Percentiles rank a stretch among this genome's conserved stretches.
These are phyloP conservation scores for Ophion ellenae DNA, from an alignment of 2,888 invertebrate genomes.

Conservation along the genomic window DNA sequence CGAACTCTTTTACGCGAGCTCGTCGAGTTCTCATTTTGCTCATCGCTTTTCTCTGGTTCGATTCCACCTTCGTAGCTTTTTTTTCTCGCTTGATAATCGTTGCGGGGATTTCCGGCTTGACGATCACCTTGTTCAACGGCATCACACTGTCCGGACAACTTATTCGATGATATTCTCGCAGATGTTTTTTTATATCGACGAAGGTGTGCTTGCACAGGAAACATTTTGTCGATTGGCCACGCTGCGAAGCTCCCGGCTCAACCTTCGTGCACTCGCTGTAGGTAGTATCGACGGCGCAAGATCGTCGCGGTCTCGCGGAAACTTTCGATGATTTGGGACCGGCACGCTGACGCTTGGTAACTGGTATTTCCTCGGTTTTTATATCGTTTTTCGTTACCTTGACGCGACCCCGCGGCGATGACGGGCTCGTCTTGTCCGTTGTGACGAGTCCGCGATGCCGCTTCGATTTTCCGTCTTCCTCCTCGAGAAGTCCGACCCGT, in stretches of 20 bases:
- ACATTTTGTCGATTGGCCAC: constrained; percentile 68
- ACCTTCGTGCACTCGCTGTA: constrained; percentile 47
- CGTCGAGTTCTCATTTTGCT: not conserved
- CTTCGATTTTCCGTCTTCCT: not conserved
- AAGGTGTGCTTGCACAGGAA: constrained; percentile 74
- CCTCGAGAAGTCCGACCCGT: not conserved
- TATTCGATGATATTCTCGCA: constrained; percentile 79
- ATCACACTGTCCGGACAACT: constrained; percentile 68
- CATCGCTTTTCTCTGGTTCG: not conserved
- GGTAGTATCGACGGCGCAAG: constrained; percentile 30
- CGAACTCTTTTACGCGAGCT: not conserved
- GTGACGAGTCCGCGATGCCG: not conserved
- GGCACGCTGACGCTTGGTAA: not conserved
- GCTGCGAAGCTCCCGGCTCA: constrained; percentile 38
- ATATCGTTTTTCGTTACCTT: not conserved
- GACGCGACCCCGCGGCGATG: not conserved
- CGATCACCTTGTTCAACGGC: constrained; percentile 44
- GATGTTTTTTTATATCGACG: constrained; percentile 75
- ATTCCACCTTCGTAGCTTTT: not conserved
- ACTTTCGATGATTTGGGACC: constrained; percentile 26
- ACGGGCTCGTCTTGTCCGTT: not conserved
- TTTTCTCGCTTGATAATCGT: not conserved
- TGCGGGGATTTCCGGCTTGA: not conserved
- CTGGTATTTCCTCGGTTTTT: not conserved
- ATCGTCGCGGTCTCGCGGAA: constrained; percentile 22